Percentiles rank a stretch among this genome's conserved stretches.
These are phyloP conservation scores for Eurytoma adleriae DNA, from an alignment of 2,888 invertebrate species.

Conservation along the genomic window DNA sequence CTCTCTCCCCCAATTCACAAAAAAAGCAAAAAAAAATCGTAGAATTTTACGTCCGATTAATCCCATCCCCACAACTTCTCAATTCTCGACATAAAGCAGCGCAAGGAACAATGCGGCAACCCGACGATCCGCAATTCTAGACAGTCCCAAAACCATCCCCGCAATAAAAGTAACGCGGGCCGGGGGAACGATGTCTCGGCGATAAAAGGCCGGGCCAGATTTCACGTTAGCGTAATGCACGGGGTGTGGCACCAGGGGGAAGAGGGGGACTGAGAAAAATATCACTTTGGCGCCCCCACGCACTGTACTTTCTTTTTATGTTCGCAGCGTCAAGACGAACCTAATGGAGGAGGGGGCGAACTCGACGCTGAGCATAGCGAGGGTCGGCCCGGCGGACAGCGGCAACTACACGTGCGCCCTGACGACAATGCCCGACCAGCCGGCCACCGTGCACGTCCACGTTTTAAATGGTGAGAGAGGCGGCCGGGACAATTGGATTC, in stretches of 20 bases:
- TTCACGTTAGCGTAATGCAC: constrained; percentile 6
- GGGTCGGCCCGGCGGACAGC: constrained; percentile 76
- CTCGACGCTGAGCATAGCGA: constrained; percentile 77
- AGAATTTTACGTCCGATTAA: no score
- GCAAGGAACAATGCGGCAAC: no score
- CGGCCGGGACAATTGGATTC: no score
- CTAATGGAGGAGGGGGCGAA: constrained; percentile 77
- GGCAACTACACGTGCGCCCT: constrained; percentile 78
- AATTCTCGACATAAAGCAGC: no score
- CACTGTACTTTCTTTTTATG: constrained; percentile 26
- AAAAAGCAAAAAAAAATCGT: no score
- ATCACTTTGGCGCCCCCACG: background rate
- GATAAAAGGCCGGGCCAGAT: background rate
- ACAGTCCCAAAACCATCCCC: no score
- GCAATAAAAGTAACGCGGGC: no score
- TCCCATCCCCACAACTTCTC: no score
- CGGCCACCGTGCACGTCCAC: constrained; percentile 77
- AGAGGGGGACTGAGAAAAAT: background rate
- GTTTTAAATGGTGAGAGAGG: constrained; percentile 77
- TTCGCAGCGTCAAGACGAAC: constrained; percentile 76
- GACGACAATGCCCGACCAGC: constrained; percentile 75
- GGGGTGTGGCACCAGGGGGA: background rate
- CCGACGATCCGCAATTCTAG: no score
- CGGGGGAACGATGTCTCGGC: no score
- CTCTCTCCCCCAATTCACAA: no score